Conservation (phyloP, 2,888 invertebrate genomes). For the Nebria brevicollis region DNA sequence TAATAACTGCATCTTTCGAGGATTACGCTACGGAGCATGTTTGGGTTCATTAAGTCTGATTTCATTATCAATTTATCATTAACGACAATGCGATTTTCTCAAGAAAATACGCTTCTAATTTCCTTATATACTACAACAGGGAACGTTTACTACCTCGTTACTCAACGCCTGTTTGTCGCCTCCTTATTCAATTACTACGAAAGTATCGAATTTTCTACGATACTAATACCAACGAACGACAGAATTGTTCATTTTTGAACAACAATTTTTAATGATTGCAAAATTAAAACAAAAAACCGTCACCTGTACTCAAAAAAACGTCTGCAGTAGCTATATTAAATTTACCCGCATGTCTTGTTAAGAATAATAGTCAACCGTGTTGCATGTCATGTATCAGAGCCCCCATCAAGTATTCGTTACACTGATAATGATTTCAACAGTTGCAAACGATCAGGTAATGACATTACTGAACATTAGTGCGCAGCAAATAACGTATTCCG, state of each 20-base stretch:
- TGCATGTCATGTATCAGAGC: not conserved
- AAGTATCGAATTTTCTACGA: not conserved
- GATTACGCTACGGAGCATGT: conserved; percentile 25
- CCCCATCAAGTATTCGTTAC: not conserved
- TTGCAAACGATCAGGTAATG: not conserved
- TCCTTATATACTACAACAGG: not conserved
- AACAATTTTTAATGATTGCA: not conserved
- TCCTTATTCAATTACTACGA: not conserved
- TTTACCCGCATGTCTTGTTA: not conserved
- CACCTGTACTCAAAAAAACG: not conserved
- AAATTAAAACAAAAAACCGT: not conserved
- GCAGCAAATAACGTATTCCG: no score
- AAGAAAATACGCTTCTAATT: conserved; percentile 1
- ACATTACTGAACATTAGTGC: not conserved
- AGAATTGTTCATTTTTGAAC: not conserved
- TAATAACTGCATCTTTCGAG: conserved; percentile 38
- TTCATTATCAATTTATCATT: conserved; percentile 46
- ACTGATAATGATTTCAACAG: not conserved
- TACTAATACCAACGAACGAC: not conserved
- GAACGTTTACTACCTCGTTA: not conserved
- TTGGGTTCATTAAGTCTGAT: conserved; percentile 41
- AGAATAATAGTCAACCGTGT: no score
- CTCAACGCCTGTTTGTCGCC: not conserved
- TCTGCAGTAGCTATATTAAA: not conserved
- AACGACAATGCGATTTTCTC: conserved; percentile 19